A percentile compares a stretch with the other conserved stretches of the same genome.
These are phyloP conservation scores for Pseudotriccus pelzelni DNA, from an alignment of 2,797 vertebrate genomes.

Conservation along the genomic window DNA sequence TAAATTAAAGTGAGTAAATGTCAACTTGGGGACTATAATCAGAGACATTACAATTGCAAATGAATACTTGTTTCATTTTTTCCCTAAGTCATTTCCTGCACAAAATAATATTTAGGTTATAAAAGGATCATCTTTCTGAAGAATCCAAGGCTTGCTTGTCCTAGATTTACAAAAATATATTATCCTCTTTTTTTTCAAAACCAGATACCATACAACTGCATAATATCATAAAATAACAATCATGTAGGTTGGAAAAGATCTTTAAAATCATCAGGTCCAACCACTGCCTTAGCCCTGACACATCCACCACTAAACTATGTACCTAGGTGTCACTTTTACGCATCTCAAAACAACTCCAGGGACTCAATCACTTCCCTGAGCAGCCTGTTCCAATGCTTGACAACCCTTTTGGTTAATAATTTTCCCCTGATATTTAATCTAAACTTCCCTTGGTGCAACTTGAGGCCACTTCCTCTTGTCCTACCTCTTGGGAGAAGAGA, in stretches of 20 bases:
- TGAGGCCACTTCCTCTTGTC: background rate
- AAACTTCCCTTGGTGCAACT: background rate
- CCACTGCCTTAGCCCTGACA: background rate
- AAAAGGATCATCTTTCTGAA: background rate
- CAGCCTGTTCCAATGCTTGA: background rate
- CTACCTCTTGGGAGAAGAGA: background rate
- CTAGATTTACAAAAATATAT: background rate
- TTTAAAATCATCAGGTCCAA: background rate
- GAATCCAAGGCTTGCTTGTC: background rate
- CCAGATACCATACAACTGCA: fast-evolving
- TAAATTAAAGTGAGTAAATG: background rate
- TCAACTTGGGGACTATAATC: background rate
- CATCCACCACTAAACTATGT: background rate
- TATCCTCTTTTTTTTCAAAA: background rate
- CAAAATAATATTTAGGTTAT: background rate
- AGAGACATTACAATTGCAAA: background rate
- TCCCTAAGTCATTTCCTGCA: background rate
- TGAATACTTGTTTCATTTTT: background rate
- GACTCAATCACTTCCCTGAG: background rate
- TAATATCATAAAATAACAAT: background rate
- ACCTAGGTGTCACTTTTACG: background rate
- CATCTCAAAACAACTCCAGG: background rate
- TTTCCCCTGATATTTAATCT: background rate
- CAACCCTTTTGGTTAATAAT: background rate
- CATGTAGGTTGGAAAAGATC: background rate